Conservation (phyloP, 2,888 invertebrate species). For the Pyrrhosoma nymphula region DNA sequence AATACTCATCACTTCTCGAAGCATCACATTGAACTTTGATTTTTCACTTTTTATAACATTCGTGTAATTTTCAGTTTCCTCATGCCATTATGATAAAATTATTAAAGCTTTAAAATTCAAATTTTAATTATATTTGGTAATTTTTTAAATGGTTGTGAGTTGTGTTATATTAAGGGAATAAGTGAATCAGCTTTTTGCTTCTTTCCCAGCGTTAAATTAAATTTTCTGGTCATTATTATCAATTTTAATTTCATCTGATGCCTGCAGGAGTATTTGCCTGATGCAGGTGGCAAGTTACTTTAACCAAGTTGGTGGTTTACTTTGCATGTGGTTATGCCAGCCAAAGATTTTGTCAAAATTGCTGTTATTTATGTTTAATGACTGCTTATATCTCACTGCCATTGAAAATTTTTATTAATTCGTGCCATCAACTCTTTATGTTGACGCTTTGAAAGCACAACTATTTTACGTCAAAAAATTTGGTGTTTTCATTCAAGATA, state of each 20-base stretch:
- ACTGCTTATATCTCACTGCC: neutral
- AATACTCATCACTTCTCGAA: neutral
- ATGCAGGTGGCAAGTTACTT: neutral
- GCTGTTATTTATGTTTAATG: neutral
- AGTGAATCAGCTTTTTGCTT: conserved; percentile 39
- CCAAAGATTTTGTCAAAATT: neutral
- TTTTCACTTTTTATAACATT: neutral
- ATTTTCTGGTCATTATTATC: neutral
- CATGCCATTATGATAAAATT: neutral
- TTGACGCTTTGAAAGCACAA: neutral
- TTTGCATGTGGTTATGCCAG: neutral
- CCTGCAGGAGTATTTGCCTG: conserved; percentile 29
- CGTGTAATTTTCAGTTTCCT: neutral
- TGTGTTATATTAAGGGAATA: neutral
- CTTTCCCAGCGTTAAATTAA: neutral
- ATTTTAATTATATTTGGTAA: neutral
- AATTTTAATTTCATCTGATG: neutral
- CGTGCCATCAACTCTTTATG: neutral
- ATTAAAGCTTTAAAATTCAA: conserved; percentile 25
- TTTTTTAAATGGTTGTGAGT: conserved; percentile 30
- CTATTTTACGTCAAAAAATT: neutral
- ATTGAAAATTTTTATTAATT: neutral
- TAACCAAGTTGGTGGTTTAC: neutral
- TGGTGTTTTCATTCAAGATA: neutral
- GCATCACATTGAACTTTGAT: neutral